Percentiles rank a stretch among this genome's conserved stretches.
These are phyloP conservation scores for Rhinatrema bivittatum DNA, from an alignment of 2,797 vertebrate genomes.

Conservation along the genomic window DNA sequence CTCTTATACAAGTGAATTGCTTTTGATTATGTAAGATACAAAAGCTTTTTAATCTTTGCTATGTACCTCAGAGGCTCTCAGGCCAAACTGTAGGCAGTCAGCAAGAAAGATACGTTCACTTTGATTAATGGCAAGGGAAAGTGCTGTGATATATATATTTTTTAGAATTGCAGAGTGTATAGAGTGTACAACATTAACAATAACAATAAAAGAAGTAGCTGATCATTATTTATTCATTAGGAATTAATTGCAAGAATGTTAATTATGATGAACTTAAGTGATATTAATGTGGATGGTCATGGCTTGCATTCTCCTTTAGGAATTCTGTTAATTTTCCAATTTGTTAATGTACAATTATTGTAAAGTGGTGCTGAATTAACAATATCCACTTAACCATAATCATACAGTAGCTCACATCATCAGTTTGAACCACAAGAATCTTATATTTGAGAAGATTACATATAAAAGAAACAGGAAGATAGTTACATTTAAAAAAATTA, in stretches of 20 bases:
- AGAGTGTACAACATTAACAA: conserved; percentile 26
- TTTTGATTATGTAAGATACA: too few species aligned
- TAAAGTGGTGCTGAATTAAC: conserved; percentile 50
- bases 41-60: neutral
- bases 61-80: neutral
- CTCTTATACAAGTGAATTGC: too few species aligned
- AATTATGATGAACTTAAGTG: conserved; percentile 46
- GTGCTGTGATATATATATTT: conserved; percentile 14
- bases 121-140: conserved; percentile 13
- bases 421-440: conserved; percentile 23
- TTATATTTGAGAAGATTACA: conserved; percentile 9
- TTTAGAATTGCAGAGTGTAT: conserved; percentile 10
- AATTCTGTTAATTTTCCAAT: conserved; percentile 49
- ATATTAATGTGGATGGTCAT: conserved; percentile 46
- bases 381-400: conserved; percentile 44
- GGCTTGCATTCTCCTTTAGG: conserved; percentile 41
- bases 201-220: conserved; percentile 38
- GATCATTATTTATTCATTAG: conserved; percentile 53
- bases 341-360: conserved; percentile 51
- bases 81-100: conserved; percentile 1
- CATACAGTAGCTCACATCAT: too few species aligned
- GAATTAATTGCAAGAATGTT: conserved; percentile 50
- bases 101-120: conserved; percentile 7
- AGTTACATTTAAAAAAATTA: too few species aligned
- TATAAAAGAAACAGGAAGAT: conserved; percentile 2